These are phyloP conservation scores for Amphiprion ocellaris DNA, from an alignment of 2,113 vertebrate genomes.

Conservation along the genomic window DNA sequence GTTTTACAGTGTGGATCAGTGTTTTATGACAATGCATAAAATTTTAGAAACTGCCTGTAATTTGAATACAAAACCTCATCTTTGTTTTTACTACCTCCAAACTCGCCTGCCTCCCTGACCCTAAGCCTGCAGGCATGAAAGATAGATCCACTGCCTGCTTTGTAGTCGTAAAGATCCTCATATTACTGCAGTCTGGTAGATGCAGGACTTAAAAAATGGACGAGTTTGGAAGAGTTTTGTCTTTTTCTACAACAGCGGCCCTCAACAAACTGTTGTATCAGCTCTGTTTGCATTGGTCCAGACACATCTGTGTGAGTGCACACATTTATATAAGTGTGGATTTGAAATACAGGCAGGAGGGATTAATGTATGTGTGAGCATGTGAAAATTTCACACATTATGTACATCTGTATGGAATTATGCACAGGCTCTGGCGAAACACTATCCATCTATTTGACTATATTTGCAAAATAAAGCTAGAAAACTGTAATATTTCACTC, in stretches of 20 bases:
- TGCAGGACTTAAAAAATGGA: constrained; percentile 2
- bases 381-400: no score
- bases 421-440: no score
- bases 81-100: constrained; percentile 12
- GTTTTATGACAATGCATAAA: not conserved
- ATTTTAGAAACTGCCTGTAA: not conserved
- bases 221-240: not conserved
- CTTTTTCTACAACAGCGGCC: not conserved
- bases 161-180: not conserved
- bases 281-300: constrained; percentile 19
- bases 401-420: no score
- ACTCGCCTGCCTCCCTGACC: not conserved
- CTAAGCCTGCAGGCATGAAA: not conserved
- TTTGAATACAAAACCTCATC: constrained; percentile 1
- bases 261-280: not conserved
- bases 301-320: constrained; percentile 20
- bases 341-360: not conserved
- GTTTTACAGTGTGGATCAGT: not conserved
- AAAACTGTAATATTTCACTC: no score
- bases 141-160: constrained; percentile 12
- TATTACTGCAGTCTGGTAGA: constrained; percentile 12
- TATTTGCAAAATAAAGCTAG: no score
- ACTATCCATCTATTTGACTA: no score
- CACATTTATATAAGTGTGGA: not conserved
- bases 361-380: not conserved